Conservation (phyloP, 2,888 invertebrate genomes). For the Phaonia tiefii region DNA sequence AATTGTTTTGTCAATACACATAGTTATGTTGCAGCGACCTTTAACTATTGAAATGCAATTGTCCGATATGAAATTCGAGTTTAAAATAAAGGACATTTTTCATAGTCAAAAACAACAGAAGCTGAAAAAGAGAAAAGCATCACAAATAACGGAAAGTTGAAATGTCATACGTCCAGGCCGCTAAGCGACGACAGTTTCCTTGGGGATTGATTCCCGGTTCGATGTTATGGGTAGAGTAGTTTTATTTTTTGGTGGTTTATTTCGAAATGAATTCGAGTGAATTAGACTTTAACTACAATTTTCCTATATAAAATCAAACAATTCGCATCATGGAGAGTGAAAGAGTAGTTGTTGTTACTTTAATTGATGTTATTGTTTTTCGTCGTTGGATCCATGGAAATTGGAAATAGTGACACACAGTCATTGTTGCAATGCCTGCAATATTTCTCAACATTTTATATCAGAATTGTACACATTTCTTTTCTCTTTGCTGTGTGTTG, state of each 20-base stretch:
- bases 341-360: too few relatives aligned
- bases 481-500: not conserved
- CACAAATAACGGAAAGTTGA: too few relatives aligned
- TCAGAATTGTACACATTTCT: constrained; percentile 24
- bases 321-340: too few relatives aligned
- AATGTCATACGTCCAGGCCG: not conserved
- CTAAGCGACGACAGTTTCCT: not conserved
- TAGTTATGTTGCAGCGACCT: too few relatives aligned
- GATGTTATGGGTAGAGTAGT: not conserved
- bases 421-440: constrained; percentile 50
- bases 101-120: too few relatives aligned
- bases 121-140: too few relatives aligned
- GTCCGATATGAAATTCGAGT: too few relatives aligned
- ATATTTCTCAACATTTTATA: constrained; percentile 43
- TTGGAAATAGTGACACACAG: constrained; percentile 29
- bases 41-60: too few relatives aligned
- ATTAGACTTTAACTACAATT: constrained; percentile 5
- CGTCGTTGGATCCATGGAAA: too few relatives aligned
- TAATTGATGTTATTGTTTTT: too few relatives aligned
- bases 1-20: too few relatives aligned
- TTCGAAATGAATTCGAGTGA: not conserved
- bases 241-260: too few relatives aligned
- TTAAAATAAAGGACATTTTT: not conserved
- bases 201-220: not conserved
- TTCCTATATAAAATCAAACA: not conserved